Base-by-base conservation (phyloP, 2,113 vertebrate genomes). In the Gorsachius goisagi region DNA sequence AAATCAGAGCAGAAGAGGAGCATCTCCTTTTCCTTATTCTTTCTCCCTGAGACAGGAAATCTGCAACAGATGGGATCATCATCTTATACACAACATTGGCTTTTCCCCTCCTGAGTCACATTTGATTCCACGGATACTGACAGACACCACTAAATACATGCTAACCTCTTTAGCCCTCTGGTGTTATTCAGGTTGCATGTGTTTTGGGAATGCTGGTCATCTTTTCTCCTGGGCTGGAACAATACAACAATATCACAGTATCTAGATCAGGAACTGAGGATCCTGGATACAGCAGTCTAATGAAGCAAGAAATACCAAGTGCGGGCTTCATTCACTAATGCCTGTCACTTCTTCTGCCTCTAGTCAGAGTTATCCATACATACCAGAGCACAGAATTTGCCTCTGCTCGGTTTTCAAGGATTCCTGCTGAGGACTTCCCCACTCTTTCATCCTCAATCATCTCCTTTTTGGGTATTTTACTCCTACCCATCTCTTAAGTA, bases 121-220 rank as follows among this genome's bases (percentile, higher is more conserved):
- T 79, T 49, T 1, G 0, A 60, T 64, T 80, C 64, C n/a, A 67
- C 2, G 1, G 35, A 13, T 9, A 58, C 12, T 17, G 35, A 41
- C 0, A 0, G 66, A 71, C 32, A 71, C 27, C 9, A 9, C 12
- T 35, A 81, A 87, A 84, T 15, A 32, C 64, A 58, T 0, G 0
- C 17, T 59, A n/a, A 74, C 24, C 37, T 84, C 6, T 2, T 77
- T 41, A 89, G 84, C 15, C 20, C 6, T 26, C 3, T 30, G 19
- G 28, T 76, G 33, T 37, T 82, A 81, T 2, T 33, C 35, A 41
- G 21, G 8, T 6, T 59, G 19, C 9, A 9, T 9, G 8, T 50
- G 12, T 47, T 73, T 79, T 52, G 37, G 32, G 11, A 82, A 75
- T 21, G 60, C 27, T 33, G 28, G 15, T 37, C 1, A 0, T 39